Evolutionary conservation across 2,888 invertebrate species (phyloP).

Genomic region (Proisotoma minuta): DNA sequence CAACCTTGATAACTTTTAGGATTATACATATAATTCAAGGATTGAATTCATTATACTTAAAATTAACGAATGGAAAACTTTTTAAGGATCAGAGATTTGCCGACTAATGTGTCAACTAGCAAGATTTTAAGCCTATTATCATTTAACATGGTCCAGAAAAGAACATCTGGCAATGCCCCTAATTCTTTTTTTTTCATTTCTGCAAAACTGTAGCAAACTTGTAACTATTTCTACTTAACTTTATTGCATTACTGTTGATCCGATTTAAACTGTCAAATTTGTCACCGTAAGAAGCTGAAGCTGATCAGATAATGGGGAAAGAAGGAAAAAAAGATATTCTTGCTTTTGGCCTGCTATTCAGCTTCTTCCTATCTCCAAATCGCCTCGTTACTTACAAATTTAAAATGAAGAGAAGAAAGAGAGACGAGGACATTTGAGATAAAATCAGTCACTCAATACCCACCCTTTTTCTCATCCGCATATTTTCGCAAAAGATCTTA

Average conservation of each 20-base stretch:
- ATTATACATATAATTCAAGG: too few relatives aligned
- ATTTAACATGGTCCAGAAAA: too few relatives aligned
- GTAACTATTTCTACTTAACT: background rate
- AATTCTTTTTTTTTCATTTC: background rate
- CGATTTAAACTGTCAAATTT: slow-evolving; percentile 20
- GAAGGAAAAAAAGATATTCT: background rate
- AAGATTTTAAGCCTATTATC: too few relatives aligned
- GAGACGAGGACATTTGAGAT: background rate
- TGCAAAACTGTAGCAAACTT: background rate
- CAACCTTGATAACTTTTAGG: too few relatives aligned
- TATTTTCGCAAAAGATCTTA: too few relatives aligned
- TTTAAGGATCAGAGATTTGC: too few relatives aligned
- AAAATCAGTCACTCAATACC: background rate
- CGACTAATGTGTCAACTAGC: too few relatives aligned
- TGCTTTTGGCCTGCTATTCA: background rate
- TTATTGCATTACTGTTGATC: slow-evolving; percentile 20
- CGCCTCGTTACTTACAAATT: background rate
- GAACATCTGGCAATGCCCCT: background rate
- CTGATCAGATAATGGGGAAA: slow-evolving; percentile 12
- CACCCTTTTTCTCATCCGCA: too few relatives aligned
- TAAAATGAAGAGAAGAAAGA: background rate
- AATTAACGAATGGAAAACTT: too few relatives aligned
- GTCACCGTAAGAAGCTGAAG: slow-evolving; percentile 2
- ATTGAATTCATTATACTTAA: too few relatives aligned
- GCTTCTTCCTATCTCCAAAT: background rate